Percentiles rank a stretch among this genome's conserved stretches.
These are phyloP conservation scores for Pseudorhombus dupliciocellatus DNA, from an alignment of 2,113 vertebrate genomes.

Conservation along the genomic window DNA sequence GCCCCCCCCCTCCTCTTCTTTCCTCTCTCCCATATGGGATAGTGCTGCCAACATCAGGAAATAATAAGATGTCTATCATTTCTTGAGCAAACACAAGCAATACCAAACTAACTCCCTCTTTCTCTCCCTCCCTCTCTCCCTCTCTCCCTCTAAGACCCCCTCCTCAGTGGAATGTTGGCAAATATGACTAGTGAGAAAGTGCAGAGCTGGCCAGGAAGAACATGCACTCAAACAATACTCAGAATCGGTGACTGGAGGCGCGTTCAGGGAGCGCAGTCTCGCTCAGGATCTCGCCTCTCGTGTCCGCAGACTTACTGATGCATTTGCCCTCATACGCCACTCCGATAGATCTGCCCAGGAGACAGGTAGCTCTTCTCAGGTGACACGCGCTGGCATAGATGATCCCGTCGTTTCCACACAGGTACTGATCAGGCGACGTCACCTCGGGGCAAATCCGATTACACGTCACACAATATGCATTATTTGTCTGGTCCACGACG, in stretches of 20 bases:
- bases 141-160: constrained; percentile 58
- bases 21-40: constrained; percentile 67
- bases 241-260: constrained; percentile 42
- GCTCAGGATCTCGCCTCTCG: constrained; percentile 20
- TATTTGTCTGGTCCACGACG: constrained; percentile 98
- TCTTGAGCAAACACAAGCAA: constrained; percentile 79
- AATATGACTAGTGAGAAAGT: constrained; percentile 61
- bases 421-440: constrained; percentile 92
- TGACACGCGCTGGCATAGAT: constrained; percentile 95
- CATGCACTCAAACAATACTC: constrained; percentile 52
- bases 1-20: constrained; percentile 47
- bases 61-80: constrained; percentile 81
- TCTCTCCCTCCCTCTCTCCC: constrained; percentile 32
- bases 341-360: constrained; percentile 95
- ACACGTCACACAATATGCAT: constrained; percentile 97
- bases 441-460: constrained; percentile 96
- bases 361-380: constrained; percentile 95
- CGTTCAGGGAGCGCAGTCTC: constrained; percentile 25
- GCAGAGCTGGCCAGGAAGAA: constrained; percentile 63
- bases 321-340: constrained; percentile 98
- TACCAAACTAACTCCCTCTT: constrained; percentile 56
- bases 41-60: constrained; percentile 83
- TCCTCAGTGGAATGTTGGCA: constrained; percentile 75
- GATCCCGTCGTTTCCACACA: constrained; percentile 98
- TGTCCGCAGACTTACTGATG: constrained; percentile 88